Evolutionary conservation across 2,888 invertebrate species (phyloP).

Genomic region (Tetranychus truncatus): DNA sequence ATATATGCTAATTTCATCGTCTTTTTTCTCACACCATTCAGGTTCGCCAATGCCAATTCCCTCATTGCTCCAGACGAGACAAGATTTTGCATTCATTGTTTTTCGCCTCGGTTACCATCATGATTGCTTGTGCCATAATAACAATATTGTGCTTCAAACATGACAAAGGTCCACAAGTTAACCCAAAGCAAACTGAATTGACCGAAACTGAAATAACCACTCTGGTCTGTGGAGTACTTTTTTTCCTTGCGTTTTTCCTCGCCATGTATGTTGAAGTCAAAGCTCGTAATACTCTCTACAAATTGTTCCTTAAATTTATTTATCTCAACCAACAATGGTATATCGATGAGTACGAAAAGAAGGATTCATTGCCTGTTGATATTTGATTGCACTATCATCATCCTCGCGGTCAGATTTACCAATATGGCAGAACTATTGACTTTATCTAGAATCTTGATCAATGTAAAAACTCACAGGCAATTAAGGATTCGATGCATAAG

Average conservation of each 20-base stretch:
- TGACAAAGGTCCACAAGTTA: slow-evolving; percentile 30
- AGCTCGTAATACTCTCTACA: slow-evolving; percentile 36
- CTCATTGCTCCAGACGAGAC: slow-evolving; percentile 36
- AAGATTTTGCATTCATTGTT: slow-evolving; percentile 38
- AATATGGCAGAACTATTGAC: too few relatives aligned
- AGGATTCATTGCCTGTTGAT: too few relatives aligned
- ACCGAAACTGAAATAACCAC: slow-evolving; percentile 34
- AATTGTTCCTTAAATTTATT: slow-evolving; percentile 34
- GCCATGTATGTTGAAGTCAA: slow-evolving; percentile 41
- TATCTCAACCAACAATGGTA: slow-evolving; percentile 37
- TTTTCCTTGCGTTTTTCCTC: slow-evolving; percentile 40
- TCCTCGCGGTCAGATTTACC: too few relatives aligned
- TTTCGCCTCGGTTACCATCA: slow-evolving; percentile 36
- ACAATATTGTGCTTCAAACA: slow-evolving; percentile 39
- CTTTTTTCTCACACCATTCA: slow-evolving; percentile 23
- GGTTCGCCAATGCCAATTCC: slow-evolving; percentile 37
- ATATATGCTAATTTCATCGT: too few relatives aligned
- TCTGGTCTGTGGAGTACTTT: slow-evolving; percentile 38
- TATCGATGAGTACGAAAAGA: slow-evolving; percentile 34
- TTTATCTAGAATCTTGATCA: too few relatives aligned
- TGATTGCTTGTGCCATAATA: slow-evolving; percentile 38
- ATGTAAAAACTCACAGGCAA: too few relatives aligned
- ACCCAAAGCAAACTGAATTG: slow-evolving; percentile 25
- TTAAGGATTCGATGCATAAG: too few relatives aligned
- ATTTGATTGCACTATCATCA: too few relatives aligned